Evolutionary conservation across 2,888 invertebrate species (phyloP), one percentile per base, ranked within the genome.

Genomic region (Bombylius major): DNA sequence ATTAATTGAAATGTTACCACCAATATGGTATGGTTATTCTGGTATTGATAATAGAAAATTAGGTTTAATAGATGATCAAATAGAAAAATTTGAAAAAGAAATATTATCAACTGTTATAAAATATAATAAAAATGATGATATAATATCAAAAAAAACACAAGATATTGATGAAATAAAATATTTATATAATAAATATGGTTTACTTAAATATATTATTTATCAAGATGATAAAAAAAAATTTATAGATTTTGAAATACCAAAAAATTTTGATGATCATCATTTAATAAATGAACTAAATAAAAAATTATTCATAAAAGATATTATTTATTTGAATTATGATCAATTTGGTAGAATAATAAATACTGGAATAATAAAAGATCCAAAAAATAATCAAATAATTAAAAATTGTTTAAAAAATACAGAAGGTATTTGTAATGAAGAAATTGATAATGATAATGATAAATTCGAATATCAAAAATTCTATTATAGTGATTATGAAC

Each of bases 261-360:
- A n/a, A n/a, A n/a, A n/a, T n/a, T n/a, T n/a, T n/a, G n/a, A n/a
- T n/a, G n/a, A n/a, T n/a, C n/a, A n/a, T n/a, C n/a, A n/a, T n/a
- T n/a, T n/a, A n/a, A n/a, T n/a, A n/a, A n/a, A n/a, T n/a, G n/a
- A n/a, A n/a, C n/a, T n/a, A n/a, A n/a, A n/a, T n/a, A n/a, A n/a
- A n/a, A n/a, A n/a, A n/a, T n/a, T n/a, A n/a, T n/a, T n/a, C 23
- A 23, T 23, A 23, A 56, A 58, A n/a, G 47, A 42, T 6, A 51
- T 56, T 6, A 36, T 51, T 11, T 58, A 58, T n/a, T 56, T 58
- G 9, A 53, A 42, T 5, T 58, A 58, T 32, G 56, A 58, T 31
- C 31, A 11, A 9, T 7, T 53, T 31, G 54, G 50, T 9, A 45
- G 56, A 5, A 5, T 58, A 5, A 23, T 47, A 14, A 47, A 44